Evolutionary conservation across 1,140 invertebrate species (phyloP).

Genomic region (Lordiphosa mommai): DNA sequence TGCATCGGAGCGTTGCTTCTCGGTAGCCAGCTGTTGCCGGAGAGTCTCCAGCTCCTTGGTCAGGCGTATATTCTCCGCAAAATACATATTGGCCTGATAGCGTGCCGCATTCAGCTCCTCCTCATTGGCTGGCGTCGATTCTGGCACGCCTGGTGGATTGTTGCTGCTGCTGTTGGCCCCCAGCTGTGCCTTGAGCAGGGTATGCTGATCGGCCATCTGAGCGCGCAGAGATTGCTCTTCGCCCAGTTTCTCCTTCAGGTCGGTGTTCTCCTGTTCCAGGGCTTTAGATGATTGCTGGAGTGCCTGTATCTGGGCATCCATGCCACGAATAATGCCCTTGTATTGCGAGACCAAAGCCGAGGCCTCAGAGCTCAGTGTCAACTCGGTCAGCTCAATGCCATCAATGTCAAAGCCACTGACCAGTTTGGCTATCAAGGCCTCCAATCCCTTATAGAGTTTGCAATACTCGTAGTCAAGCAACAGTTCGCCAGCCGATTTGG

Average conservation of each 20-base stretch:
- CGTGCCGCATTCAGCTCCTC: constrained; percentile 59
- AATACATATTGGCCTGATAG: constrained; percentile 70
- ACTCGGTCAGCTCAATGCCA: constrained; percentile 81
- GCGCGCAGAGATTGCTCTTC: constrained; percentile 85
- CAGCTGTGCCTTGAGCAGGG: constrained; percentile 89
- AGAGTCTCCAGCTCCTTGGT: constrained; percentile 77
- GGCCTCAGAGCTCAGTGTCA: constrained; percentile 81
- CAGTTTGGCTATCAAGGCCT: constrained; percentile 80
- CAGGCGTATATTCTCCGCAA: constrained; percentile 72
- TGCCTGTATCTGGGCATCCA: constrained; percentile 87
- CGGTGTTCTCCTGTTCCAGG: constrained; percentile 81
- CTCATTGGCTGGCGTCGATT: constrained; percentile 16
- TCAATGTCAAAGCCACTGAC: constrained; percentile 71
- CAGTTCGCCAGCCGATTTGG: constrained; percentile 88
- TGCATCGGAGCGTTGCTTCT: constrained; percentile 45
- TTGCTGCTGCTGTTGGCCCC: constrained; percentile 29
- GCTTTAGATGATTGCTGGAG: constrained; percentile 82
- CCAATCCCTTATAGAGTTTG: constrained; percentile 89
- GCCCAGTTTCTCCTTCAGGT: constrained; percentile 84
- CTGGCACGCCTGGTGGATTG: not conserved
- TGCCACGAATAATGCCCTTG: constrained; percentile 93
- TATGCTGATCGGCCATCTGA: constrained; percentile 93
- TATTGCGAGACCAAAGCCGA: constrained; percentile 87
- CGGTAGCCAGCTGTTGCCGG: constrained; percentile 46
- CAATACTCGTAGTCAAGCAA: constrained; percentile 98